Conservation (phyloP, 2,888 invertebrate genomes). For the Gisinianus flammeolus region DNA sequence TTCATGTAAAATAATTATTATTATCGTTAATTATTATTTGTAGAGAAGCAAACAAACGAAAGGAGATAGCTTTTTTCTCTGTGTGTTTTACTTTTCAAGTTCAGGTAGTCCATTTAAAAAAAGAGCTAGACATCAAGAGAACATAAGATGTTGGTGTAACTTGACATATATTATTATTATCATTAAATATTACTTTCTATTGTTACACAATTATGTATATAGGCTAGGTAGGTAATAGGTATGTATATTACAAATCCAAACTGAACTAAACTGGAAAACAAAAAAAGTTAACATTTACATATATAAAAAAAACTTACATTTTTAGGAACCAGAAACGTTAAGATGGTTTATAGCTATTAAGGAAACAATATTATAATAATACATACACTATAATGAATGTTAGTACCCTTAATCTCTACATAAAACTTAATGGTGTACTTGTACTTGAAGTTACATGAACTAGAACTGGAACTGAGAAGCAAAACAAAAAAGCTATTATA, state of each 20-base stretch:
- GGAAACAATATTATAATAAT: background rate
- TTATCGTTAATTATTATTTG: background rate
- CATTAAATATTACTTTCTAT: background rate
- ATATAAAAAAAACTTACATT: background rate
- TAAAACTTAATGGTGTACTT: constrained; percentile 9
- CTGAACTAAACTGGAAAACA: background rate
- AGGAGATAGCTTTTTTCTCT: background rate
- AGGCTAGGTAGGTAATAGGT: background rate
- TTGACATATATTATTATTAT: constrained; percentile 3
- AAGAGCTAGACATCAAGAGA: background rate
- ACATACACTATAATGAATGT: background rate
- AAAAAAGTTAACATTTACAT: background rate
- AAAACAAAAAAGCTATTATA: background rate
- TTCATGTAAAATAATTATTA: background rate
- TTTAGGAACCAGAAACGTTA: background rate
- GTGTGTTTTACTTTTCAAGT: background rate
- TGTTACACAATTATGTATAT: no score
- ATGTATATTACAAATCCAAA: background rate
- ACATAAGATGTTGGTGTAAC: background rate
- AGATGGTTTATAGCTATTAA: background rate
- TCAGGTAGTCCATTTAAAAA: background rate
- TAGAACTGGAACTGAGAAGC: no score
- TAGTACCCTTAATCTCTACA: background rate
- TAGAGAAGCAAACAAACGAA: no score
- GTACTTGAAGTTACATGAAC: background rate